Evolutionary conservation across 2,113 vertebrate species (phyloP).

Genomic region (Genyomyrus donnyi): DNA sequence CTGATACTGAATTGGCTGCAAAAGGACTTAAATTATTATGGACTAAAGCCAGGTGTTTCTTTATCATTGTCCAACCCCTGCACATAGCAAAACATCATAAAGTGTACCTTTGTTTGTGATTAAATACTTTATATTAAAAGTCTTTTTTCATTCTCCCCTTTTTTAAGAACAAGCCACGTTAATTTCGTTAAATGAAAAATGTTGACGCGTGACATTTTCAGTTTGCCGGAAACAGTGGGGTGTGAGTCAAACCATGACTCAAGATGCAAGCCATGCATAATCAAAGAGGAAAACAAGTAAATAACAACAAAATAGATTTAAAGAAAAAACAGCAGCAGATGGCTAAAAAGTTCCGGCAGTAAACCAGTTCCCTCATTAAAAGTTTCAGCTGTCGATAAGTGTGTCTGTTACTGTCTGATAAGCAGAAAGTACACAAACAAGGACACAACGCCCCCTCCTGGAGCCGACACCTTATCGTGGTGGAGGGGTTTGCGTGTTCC

Average conservation of each 20-base stretch:
- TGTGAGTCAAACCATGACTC: neutral
- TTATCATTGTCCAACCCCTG: neutral
- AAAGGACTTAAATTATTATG: neutral
- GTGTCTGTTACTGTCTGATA: neutral
- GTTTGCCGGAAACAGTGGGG: neutral
- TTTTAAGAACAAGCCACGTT: neutral
- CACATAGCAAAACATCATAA: neutral
- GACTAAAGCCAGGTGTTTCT: neutral
- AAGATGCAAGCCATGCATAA: neutral
- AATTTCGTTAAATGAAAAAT: neutral
- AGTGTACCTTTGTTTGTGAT: neutral
- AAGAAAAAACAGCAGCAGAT: neutral
- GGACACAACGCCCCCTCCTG: neutral
- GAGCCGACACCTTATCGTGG: too few relatives aligned
- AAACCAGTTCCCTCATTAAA: neutral
- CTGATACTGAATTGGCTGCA: neutral
- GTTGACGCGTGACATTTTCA: neutral
- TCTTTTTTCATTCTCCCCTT: neutral
- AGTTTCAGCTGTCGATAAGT: neutral
- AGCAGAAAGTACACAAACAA: neutral
- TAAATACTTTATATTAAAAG: neutral
- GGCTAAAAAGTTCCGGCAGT: neutral
- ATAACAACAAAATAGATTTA: neutral
- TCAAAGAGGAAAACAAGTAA: neutral
- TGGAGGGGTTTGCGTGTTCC: too few relatives aligned